These are phyloP conservation scores for Metaphire vulgaris DNA, from an alignment of 1,140 invertebrate species.

Conservation along the genomic window DNA sequence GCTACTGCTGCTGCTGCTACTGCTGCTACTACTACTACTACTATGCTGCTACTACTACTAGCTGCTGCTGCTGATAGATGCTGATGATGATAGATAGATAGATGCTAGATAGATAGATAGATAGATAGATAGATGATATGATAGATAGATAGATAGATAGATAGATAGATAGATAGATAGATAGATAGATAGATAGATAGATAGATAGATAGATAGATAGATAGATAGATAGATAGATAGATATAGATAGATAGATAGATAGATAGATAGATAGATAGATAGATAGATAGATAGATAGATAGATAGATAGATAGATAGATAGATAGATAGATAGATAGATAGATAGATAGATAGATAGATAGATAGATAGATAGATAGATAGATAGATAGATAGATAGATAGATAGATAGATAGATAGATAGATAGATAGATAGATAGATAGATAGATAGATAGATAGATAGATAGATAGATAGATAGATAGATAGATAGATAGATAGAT, in stretches of 20 bases:
- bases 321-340: slow-evolving; percentile 3
- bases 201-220: slow-evolving; percentile 3
- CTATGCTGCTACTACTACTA: background rate
- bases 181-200: slow-evolving; percentile 3
- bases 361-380: slow-evolving; percentile 3
- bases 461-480: background rate
- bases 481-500: background rate
- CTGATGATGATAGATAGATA: background rate
- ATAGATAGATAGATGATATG: background rate
- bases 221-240: slow-evolving; percentile 3
- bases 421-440: slow-evolving; percentile 3
- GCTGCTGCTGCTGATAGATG: background rate
- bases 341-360: slow-evolving; percentile 3
- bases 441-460: background rate
- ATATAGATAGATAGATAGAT: slow-evolving; percentile 3
- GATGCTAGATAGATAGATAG: background rate
- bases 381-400: slow-evolving; percentile 3
- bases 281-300: slow-evolving; percentile 3
- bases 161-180: slow-evolving; percentile 3
- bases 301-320: slow-evolving; percentile 3
- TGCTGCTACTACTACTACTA: no score
- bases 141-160: slow-evolving; percentile 3
- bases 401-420: slow-evolving; percentile 1
- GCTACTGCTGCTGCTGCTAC: no score
- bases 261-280: slow-evolving; percentile 3